Evolutionary conservation across 2,888 invertebrate genomes (phyloP), one percentile per base, ranked within the genome.

Genomic region (Drosophila kanekoi): DNA sequence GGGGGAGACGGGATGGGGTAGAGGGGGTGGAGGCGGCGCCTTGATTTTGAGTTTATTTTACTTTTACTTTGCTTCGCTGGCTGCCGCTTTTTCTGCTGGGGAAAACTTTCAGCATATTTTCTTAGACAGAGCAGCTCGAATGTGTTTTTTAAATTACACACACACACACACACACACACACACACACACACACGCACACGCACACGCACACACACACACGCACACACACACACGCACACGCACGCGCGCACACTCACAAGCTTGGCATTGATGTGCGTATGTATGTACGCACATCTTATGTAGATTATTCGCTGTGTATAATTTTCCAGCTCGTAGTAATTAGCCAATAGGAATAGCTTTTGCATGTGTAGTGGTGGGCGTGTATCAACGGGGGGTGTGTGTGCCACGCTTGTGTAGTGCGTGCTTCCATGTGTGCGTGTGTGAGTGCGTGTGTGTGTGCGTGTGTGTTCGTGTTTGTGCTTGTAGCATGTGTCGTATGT

Each of bases 261-360:
- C 74, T 61, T 45, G 51, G 45, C 67, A 76, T 69, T 74, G 75
- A 76, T 68, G 76, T 64, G 33, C 20, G 37, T 49, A 23, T 49
- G 35, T 20, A 4, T 35, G 35, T 35, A 1, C 3, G 74, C 57
- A 66, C 66, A 75, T 75, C 79, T 75, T 77, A 80, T 84, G 89
- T 85, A 87, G 78, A 84, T 89, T 83, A 89, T 78, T 87, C 69
- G 69, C 66, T 69, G 85, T 69, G 76, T 71, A 71, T 71, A 73
- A 72, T 80, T 74, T 77, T 69, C 28, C 62, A 64, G 73, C 66
- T 69, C 66, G 77, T 69, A 74, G 89, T 84, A 84, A 84, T 84
- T 84, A 84, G 83, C 83, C 83, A 84, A 84, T 84, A 84, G 87
- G 89, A 89, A 89, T 78, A 76, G 89, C 76, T 69, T 77, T 78